Evolutionary conservation across 1,140 invertebrate genomes (phyloP).

Genomic region (Drosophila prosaltans): DNA sequence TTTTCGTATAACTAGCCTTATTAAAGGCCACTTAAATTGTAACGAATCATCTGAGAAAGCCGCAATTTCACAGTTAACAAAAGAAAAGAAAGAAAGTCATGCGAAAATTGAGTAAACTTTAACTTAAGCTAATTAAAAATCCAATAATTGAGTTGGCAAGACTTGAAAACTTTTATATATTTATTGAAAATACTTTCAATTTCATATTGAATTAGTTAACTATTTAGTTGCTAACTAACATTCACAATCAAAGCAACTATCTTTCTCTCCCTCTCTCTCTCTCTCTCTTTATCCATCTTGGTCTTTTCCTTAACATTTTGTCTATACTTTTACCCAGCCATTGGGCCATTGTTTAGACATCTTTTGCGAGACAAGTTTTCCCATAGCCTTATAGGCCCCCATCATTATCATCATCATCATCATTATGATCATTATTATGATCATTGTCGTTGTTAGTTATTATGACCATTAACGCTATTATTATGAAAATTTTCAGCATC

Average conservation of each 20-base stretch:
- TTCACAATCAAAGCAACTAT: neutral
- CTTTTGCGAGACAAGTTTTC: slow-evolving; percentile 7
- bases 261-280: neutral
- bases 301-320: slow-evolving; percentile 14
- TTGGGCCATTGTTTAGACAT: slow-evolving; percentile 50
- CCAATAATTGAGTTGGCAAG: no score
- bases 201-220: neutral
- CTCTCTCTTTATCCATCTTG: slow-evolving; percentile 2
- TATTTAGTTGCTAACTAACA: neutral
- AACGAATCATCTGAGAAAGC: no score
- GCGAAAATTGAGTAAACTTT: no score
- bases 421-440: neutral
- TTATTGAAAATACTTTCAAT: neutral
- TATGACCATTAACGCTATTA: slow-evolving; percentile 75
- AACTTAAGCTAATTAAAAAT: no score
- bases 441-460: slow-evolving; percentile 44
- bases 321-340: slow-evolving; percentile 45
- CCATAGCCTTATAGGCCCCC: neutral
- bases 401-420: neutral
- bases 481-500: slow-evolving; percentile 82
- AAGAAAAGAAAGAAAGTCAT: no score
- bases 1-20: no score
- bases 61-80: no score
- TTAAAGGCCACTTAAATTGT: no score
- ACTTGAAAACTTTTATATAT: neutral